phyloP scores from a whole-genome alignment of 2,888 invertebrate species.

The Chrysolina americana region DNA sequence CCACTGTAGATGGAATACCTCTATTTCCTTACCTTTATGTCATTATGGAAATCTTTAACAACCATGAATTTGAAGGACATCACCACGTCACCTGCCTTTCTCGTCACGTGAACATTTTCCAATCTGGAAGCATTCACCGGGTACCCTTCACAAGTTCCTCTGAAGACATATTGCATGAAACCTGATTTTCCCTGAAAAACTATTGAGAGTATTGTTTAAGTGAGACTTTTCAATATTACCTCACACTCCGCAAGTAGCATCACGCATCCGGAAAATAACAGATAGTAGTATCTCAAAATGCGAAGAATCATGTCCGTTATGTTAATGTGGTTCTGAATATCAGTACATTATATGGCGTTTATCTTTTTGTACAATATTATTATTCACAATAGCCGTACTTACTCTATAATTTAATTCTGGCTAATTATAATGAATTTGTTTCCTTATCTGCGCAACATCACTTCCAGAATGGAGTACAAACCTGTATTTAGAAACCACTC shows the following conservation, averaged over 20 bases:
- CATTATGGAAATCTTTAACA: background rate
- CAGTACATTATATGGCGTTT: slow-evolving; percentile 1
- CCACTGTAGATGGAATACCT: too few relatives aligned
- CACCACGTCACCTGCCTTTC: background rate
- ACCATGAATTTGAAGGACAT: background rate
- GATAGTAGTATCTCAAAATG: background rate
- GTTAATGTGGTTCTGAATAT: slow-evolving; percentile 3
- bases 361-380: slow-evolving; percentile 7
- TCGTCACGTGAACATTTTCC: background rate
- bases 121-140: background rate
- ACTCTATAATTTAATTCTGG: slow-evolving; percentile 1
- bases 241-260: background rate
- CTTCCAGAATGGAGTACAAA: slow-evolving; percentile 6
- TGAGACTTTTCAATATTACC: background rate
- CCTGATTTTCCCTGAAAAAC: background rate
- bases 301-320: background rate
- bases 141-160: slow-evolving; percentile 2
- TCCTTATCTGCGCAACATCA: slow-evolving; percentile 12
- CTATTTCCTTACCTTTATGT: background rate
- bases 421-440: slow-evolving; percentile 19
- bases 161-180: background rate
- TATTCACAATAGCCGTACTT: slow-evolving; percentile 6
- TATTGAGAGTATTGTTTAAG: background rate
- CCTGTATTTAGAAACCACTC: slow-evolving; percentile 6
- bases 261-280: background rate